Percentiles rank a stretch among this genome's conserved stretches.
Conservation (phyloP, 2,888 invertebrate genomes). For the Drosophila subquinaria region DNA sequence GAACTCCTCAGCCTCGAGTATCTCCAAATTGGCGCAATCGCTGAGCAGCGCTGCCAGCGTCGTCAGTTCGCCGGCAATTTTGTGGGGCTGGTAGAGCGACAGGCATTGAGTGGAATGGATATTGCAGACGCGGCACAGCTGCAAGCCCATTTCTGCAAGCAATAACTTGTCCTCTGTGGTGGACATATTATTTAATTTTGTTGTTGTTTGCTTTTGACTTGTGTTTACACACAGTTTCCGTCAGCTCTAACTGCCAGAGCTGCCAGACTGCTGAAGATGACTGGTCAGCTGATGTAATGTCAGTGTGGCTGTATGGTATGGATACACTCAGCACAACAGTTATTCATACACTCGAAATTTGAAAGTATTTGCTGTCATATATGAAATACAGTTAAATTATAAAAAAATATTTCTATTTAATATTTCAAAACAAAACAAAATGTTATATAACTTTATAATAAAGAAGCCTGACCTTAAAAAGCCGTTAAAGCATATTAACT, state of each 20-base stretch:
- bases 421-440: too few species aligned
- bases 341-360: neutral
- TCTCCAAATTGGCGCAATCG: constrained; percentile 70
- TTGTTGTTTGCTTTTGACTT: constrained; percentile 20
- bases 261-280: constrained; percentile 29
- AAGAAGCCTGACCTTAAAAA: too few species aligned
- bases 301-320: too few species aligned
- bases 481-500: too few species aligned
- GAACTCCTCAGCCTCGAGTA: constrained; percentile 67
- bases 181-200: constrained; percentile 29
- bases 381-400: too few species aligned
- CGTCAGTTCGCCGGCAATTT: constrained; percentile 78
- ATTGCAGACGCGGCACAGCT: constrained; percentile 82
- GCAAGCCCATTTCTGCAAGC: constrained; percentile 31
- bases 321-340: neutral
- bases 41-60: constrained; percentile 79
- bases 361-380: neutral
- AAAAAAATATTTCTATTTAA: too few species aligned
- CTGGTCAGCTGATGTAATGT: too few species aligned
- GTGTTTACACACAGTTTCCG: constrained; percentile 30
- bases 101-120: constrained; percentile 65
- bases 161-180: constrained; percentile 5
- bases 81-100: constrained; percentile 72
- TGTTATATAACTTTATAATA: too few species aligned
- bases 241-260: constrained; percentile 6